These are phyloP conservation scores for Hylaea fasciaria DNA, from an alignment of 2,888 invertebrate genomes.

Conservation along the genomic window DNA sequence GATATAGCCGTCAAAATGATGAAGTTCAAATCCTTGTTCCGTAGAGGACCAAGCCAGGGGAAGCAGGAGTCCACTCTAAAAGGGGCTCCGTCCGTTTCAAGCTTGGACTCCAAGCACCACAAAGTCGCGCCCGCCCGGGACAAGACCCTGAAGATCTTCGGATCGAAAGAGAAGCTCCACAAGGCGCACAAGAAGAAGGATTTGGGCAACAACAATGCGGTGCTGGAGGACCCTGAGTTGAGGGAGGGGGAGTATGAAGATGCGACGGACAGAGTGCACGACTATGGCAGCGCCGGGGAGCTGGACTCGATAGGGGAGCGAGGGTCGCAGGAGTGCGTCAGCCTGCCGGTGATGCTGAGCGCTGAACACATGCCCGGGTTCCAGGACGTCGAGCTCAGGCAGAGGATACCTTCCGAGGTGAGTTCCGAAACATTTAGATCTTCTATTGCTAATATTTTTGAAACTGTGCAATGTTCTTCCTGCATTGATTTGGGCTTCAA, in stretches of 20 bases:
- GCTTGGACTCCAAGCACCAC: slow-evolving; percentile 86
- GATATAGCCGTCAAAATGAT: slow-evolving; percentile 88
- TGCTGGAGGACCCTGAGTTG: slow-evolving; percentile 78
- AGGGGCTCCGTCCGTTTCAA: slow-evolving; percentile 87
- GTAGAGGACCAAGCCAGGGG: slow-evolving; percentile 90
- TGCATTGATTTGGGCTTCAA: too few species aligned
- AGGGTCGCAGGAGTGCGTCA: slow-evolving; percentile 80
- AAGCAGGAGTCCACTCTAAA: slow-evolving; percentile 83
- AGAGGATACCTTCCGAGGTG: slow-evolving; percentile 78
- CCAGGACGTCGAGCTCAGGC: slow-evolving; percentile 78
- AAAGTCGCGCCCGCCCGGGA: slow-evolving; percentile 80
- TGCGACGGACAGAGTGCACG: slow-evolving; percentile 61
- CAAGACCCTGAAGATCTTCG: slow-evolving; percentile 80
- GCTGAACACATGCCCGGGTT: slow-evolving; percentile 80
- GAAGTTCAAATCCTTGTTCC: slow-evolving; percentile 96
- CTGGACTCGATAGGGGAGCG: slow-evolving; percentile 74
- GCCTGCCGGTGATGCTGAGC: slow-evolving; percentile 78
- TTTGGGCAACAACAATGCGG: slow-evolving; percentile 79
- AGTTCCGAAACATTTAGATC: slow-evolving; percentile 42
- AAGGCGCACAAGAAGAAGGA: slow-evolving; percentile 79
- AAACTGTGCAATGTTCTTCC: not conserved
- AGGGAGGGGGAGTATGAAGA: slow-evolving; percentile 74
- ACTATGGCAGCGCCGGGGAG: slow-evolving; percentile 79
- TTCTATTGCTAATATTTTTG: too few species aligned
- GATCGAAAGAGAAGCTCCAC: slow-evolving; percentile 82